A percentile compares a stretch with the other conserved stretches of the same genome.
Evolutionary conservation across 2,888 invertebrate genomes (phyloP).

Genomic region (Cerastis leucographa): DNA sequence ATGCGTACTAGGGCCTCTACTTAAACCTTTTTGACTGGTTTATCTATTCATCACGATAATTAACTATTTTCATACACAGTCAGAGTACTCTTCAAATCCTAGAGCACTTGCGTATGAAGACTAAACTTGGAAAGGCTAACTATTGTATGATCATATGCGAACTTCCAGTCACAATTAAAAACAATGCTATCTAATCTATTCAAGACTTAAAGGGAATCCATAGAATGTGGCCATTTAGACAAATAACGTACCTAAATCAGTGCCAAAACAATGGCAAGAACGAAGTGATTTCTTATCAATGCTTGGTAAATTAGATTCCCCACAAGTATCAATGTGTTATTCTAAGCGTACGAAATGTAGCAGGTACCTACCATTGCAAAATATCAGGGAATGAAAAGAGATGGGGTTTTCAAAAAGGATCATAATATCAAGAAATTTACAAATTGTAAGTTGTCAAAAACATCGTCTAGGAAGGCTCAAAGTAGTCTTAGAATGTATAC

Average conservation of each 20-base stretch:
- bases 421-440: background rate
- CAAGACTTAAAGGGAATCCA: background rate
- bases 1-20: background rate
- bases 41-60: background rate
- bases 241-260: background rate
- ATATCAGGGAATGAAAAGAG: background rate
- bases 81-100: background rate
- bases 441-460: background rate
- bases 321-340: background rate
- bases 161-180: background rate
- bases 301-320: background rate
- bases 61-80: background rate
- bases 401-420: background rate
- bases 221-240: too few species aligned
- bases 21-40: background rate
- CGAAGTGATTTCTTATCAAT: background rate
- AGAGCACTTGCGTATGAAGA: background rate
- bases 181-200: constrained; percentile 25
- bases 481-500: background rate
- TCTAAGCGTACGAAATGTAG: background rate
- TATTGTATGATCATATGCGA: background rate
- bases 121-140: background rate
- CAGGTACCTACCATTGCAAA: background rate
- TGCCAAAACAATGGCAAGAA: too few species aligned
- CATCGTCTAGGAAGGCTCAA: background rate